A percentile compares a stretch with the other conserved stretches of the same genome.
These are phyloP conservation scores for Apteryx mantelli DNA, from an alignment of 2,113 vertebrate genomes.

Conservation along the genomic window DNA sequence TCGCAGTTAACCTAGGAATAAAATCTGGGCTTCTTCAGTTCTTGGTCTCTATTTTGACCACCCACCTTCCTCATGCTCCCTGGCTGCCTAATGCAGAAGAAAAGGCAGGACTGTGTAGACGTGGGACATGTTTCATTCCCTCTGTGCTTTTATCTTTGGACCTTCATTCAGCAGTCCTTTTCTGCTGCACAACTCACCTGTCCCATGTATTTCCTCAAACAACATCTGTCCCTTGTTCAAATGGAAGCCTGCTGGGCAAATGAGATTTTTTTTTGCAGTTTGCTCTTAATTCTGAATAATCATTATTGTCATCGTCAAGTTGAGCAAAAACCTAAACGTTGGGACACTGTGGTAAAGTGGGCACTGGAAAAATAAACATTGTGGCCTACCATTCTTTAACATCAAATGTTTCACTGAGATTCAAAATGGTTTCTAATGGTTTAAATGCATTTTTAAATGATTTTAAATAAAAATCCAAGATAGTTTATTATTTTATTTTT, in stretches of 20 bases:
- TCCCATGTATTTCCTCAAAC: not conserved
- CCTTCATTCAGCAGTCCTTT: not conserved
- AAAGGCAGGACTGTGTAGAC: not conserved
- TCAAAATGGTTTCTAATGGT: not conserved
- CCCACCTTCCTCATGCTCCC: not conserved
- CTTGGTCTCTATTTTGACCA: not conserved
- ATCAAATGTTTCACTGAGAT: not conserved
- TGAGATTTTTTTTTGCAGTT: not conserved
- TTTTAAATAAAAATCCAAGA: not conserved
- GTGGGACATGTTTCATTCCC: fast-evolving
- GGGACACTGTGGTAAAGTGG: not conserved
- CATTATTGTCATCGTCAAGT: not conserved
- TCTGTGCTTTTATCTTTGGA: not conserved
- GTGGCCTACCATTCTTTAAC: not conserved
- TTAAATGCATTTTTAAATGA: not conserved
- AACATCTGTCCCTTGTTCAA: not conserved
- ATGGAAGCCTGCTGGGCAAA: not conserved
- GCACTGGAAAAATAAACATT: not conserved
- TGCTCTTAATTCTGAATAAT: not conserved
- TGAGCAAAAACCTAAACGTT: not conserved
- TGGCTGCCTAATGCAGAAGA: not conserved
- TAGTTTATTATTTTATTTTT: not conserved
- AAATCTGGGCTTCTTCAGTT: not conserved
- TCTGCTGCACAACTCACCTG: not conserved
- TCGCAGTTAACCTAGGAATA: fast-evolving